Evolutionary conservation across 1,140 invertebrate genomes (phyloP), one percentile per base, ranked within the genome.

Genomic region (Trichonephila clavipes): DNA sequence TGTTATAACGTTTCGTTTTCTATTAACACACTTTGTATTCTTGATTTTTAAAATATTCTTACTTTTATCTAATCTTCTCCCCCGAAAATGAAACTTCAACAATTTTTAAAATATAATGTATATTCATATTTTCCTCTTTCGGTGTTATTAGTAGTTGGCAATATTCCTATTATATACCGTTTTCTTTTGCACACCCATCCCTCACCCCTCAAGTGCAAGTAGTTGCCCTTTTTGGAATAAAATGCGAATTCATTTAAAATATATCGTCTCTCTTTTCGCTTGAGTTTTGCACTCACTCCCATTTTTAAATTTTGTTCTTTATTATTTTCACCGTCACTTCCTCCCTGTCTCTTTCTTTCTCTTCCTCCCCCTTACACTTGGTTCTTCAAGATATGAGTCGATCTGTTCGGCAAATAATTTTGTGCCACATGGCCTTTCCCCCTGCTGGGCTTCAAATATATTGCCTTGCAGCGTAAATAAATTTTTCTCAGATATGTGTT

Each of bases 391-490:
- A 92, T 92, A 92, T 34, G 85, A 58, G 28, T 58, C 88, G 88
- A 90, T 90, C 58, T 82, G 88, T 87, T 87, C 91, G 62, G 85
- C 91, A 92, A 92, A 92, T 92, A 92, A 92, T 83, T 87, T 59
- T 44, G 62, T 21, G 91, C 91, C 91, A 92, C 91, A 87, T 87
- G 85, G 64, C n/a, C 82, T n/a, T 90, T 51, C 24, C 61, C 58
- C 34, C 86, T 88, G 86, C 44, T 61, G 28, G 61, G 62, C 64
- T 59, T 40, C 64, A 62, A 92, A 92, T 92, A 92, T 92, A 92
- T 92, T 92, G 91, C 91, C 91, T 92, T 62, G 66, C 64, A 87
- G 91, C 91, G 91, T 92, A 92, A 92, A 92, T 92, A 92, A 92
- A 87, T 92, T 92, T 92, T 58, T 92, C 83, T 16, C 62, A 69